Percentiles rank a stretch among this genome's conserved stretches.
Conservation (phyloP, 2,797 vertebrate genomes). For the Lycodopsis pacificus region DNA sequence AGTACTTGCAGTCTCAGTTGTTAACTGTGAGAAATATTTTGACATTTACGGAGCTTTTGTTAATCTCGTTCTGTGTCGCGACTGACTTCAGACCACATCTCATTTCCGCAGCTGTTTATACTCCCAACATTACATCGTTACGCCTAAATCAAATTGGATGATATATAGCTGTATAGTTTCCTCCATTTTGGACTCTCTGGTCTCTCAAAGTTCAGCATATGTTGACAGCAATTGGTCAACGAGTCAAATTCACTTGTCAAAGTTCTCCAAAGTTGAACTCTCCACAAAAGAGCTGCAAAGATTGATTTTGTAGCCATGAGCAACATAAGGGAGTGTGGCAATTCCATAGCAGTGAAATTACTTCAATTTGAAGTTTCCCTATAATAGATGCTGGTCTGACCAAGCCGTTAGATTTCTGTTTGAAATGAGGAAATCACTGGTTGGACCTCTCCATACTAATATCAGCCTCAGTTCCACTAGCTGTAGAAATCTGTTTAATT, state of each 20-base stretch:
- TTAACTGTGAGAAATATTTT: background rate
- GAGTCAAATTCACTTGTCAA: background rate
- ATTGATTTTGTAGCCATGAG: background rate
- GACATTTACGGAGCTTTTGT: background rate
- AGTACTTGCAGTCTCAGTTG: background rate
- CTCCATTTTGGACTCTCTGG: background rate
- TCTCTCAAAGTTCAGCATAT: background rate
- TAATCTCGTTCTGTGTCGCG: background rate
- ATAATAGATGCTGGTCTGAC: background rate
- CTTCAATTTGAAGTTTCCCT: slow-evolving; percentile 2
- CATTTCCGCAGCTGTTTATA: background rate
- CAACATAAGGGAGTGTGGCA: background rate
- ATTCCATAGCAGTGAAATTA: background rate
- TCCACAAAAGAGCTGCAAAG: background rate
- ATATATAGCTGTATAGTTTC: background rate
- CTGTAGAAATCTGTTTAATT: slow-evolving; percentile 44
- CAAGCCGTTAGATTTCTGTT: slow-evolving; percentile 1
- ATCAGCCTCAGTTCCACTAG: slow-evolving; percentile 6
- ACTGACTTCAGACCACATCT: background rate
- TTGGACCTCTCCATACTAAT: slow-evolving; percentile 23
- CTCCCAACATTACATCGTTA: background rate
- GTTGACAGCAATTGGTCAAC: background rate
- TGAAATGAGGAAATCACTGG: slow-evolving; percentile 35
- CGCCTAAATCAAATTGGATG: background rate
- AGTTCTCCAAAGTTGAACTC: background rate